Conservation (phyloP, 2,888 invertebrate species). For the Dolomedes plantarius region DNA sequence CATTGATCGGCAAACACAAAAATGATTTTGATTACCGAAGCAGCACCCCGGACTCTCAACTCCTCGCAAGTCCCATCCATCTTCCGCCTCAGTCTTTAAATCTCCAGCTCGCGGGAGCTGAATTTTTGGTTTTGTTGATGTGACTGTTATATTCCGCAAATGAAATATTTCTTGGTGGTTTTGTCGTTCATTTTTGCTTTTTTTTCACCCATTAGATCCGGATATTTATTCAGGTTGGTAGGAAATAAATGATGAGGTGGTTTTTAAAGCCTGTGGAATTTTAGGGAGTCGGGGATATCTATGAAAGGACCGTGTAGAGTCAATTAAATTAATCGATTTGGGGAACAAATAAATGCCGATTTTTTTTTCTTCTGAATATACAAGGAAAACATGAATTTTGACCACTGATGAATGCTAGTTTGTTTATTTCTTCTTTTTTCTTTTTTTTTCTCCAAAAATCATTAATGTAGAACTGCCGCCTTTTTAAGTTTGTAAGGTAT, state of each 20-base stretch:
- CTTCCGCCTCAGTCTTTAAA: background rate
- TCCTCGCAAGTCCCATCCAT: background rate
- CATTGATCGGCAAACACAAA: background rate
- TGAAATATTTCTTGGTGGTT: background rate
- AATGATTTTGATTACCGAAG: background rate
- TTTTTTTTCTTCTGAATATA: too few relatives aligned
- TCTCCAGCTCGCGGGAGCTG: background rate
- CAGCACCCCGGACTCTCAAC: background rate
- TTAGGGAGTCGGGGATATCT: background rate
- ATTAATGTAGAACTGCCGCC: too few relatives aligned
- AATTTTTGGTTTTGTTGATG: background rate
- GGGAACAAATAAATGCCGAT: too few relatives aligned
- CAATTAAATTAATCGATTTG: too few relatives aligned
- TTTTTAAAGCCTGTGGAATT: background rate
- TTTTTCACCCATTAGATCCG: background rate
- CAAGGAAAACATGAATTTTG: too few relatives aligned
- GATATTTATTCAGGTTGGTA: background rate
- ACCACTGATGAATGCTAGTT: too few relatives aligned
- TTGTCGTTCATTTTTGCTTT: background rate
- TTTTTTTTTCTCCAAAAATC: too few relatives aligned
- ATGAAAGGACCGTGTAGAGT: background rate
- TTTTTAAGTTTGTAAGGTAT: too few relatives aligned
- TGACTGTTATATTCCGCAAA: background rate
- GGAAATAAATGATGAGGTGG: background rate
- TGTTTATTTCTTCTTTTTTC: too few relatives aligned